Conservation (phyloP, 2,113 vertebrate genomes). For the Bubo blakistoni region DNA sequence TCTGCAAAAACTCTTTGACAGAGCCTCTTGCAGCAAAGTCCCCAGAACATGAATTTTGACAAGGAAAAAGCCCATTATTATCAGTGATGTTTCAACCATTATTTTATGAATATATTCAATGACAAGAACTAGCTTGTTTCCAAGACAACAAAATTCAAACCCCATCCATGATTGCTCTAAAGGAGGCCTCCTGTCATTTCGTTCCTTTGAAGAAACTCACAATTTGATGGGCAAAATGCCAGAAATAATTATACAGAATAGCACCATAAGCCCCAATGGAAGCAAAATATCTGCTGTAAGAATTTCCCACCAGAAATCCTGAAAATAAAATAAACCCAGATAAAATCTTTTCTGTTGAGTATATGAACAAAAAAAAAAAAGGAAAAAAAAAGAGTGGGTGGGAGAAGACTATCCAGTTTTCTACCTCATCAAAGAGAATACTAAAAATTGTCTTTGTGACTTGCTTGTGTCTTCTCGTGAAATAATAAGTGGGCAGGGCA, state of each 20-base stretch:
- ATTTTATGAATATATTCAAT: slow-evolving; percentile 68
- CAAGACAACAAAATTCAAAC: slow-evolving; percentile 79
- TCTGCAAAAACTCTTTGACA: slow-evolving; percentile 38
- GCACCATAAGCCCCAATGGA: slow-evolving; percentile 57
- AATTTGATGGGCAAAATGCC: slow-evolving; percentile 76
- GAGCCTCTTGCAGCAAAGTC: slow-evolving; percentile 33
- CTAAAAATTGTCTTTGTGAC: slow-evolving; percentile 25
- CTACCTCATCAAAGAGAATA: slow-evolving; percentile 58
- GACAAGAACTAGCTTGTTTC: slow-evolving; percentile 76
- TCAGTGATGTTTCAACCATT: slow-evolving; percentile 65
- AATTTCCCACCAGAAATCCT: slow-evolving; percentile 72
- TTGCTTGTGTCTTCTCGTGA: slow-evolving; percentile 31
- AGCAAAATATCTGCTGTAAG: slow-evolving; percentile 64
- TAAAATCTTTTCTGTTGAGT: slow-evolving; percentile 56
- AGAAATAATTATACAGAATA: slow-evolving; percentile 76
- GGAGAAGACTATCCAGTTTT: slow-evolving; percentile 34
- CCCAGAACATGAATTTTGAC: slow-evolving; percentile 55
- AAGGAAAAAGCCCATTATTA: slow-evolving; percentile 59
- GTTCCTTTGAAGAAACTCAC: slow-evolving; percentile 74
- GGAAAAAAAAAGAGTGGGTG: not conserved
- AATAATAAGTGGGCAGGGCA: slow-evolving; percentile 61
- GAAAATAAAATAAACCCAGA: slow-evolving; percentile 65
- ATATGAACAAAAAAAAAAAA: not conserved
- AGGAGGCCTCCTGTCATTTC: slow-evolving; percentile 73
- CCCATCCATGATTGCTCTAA: slow-evolving; percentile 57